Percentiles rank a stretch among this genome's conserved stretches.
Evolutionary conservation across 2,113 vertebrate genomes (phyloP).

Genomic region (Anthoscopus minutus): DNA sequence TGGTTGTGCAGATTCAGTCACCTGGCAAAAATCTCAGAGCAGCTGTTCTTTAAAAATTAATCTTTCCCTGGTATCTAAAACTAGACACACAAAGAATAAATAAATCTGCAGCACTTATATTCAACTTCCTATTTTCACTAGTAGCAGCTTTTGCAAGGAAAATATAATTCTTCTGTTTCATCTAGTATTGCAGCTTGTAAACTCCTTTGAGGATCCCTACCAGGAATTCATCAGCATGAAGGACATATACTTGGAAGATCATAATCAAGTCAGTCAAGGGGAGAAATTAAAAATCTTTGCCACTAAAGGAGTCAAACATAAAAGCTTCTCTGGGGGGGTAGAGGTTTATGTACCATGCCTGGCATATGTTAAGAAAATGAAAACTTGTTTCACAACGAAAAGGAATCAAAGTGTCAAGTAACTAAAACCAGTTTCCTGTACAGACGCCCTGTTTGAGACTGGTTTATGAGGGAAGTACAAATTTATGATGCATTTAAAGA

Average conservation of each 20-base stretch:
- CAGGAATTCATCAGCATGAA: constrained; percentile 62
- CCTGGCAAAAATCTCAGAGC: neutral
- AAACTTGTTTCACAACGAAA: constrained; percentile 67
- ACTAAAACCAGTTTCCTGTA: constrained; percentile 63
- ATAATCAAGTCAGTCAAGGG: constrained; percentile 67
- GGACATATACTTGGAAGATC: constrained; percentile 54
- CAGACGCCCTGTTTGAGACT: constrained; percentile 63
- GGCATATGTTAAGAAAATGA: constrained; percentile 73
- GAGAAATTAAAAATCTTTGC: constrained; percentile 47
- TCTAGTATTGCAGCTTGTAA: constrained; percentile 30
- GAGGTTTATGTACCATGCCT: constrained; percentile 67
- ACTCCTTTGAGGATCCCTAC: constrained; percentile 42
- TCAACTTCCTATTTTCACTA: constrained; percentile 3
- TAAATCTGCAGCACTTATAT: neutral
- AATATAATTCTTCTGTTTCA: constrained; percentile 55
- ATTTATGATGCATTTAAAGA: constrained; percentile 66
- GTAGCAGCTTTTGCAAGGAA: constrained; percentile 20
- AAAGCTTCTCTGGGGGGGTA: constrained; percentile 47
- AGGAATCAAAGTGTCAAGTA: constrained; percentile 68
- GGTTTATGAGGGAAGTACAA: constrained; percentile 69
- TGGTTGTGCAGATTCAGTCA: neutral
- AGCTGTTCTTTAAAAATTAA: neutral
- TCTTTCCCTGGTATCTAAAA: neutral
- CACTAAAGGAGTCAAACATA: constrained; percentile 62
- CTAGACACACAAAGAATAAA: neutral